These are phyloP conservation scores for Salarias fasciatus DNA, from an alignment of 2,797 vertebrate genomes.

Conservation along the genomic window DNA sequence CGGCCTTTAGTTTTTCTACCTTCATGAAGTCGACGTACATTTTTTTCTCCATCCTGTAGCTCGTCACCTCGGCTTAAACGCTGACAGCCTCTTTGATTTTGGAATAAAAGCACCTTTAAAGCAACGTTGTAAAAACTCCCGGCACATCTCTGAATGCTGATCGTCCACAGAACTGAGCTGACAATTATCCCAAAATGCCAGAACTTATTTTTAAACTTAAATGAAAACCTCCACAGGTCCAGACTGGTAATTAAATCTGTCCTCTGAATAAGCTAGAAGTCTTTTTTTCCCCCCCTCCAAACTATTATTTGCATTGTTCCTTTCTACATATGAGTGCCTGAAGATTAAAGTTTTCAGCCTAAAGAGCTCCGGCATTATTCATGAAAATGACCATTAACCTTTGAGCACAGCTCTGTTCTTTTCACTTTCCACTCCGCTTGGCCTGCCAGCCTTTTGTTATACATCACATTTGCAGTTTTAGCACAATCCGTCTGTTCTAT, in stretches of 20 bases:
- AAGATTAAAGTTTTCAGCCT: not conserved
- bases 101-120: too few relatives aligned
- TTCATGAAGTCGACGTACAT: too few relatives aligned
- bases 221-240: not conserved
- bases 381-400: not conserved
- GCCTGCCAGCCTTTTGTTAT: not conserved
- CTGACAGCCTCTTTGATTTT: not conserved
- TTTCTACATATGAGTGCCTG: not conserved
- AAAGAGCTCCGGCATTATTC: not conserved
- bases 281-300: too few relatives aligned
- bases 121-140: not conserved
- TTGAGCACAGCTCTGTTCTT: not conserved
- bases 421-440: not conserved
- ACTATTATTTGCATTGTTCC: constrained; percentile 1
- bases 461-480: constrained; percentile 1
- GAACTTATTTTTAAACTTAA: constrained; percentile 1
- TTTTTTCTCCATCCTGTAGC: too few relatives aligned
- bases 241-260: constrained; percentile 2
- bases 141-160: constrained; percentile 1
- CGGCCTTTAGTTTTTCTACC: too few relatives aligned
- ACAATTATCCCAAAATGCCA: constrained; percentile 6
- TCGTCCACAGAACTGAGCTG: not conserved
- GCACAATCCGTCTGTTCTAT: not conserved
- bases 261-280: not conserved
- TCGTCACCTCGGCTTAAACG: too few relatives aligned